Conservation (phyloP, 2,888 invertebrate species). For the Folsomia candida region DNA sequence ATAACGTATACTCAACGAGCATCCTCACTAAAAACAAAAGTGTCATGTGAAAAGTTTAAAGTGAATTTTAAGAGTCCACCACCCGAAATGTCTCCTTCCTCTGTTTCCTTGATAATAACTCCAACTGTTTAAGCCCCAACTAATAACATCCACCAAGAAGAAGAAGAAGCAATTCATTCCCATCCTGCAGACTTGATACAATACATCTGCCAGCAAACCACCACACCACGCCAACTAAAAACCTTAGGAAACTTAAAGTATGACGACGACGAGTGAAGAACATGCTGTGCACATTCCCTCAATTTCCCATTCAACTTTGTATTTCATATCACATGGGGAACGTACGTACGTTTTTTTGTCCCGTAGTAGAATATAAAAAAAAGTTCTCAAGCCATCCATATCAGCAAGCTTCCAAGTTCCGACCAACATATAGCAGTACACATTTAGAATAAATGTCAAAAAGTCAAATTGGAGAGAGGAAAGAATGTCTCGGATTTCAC, state of each 20-base stretch:
- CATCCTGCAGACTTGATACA: neutral
- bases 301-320: neutral
- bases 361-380: neutral
- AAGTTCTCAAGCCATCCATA: neutral
- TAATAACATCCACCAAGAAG: neutral
- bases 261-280: neutral
- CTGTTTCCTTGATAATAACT: neutral
- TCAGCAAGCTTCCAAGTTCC: too few relatives aligned
- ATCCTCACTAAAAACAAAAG: neutral
- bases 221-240: neutral
- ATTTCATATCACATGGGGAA: neutral
- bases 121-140: too few relatives aligned
- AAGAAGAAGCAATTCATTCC: neutral
- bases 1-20: too few relatives aligned
- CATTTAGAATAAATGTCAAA: neutral
- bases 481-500: constrained; percentile 5
- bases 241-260: neutral
- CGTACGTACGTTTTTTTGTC: neutral
- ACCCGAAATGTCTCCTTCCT: neutral
- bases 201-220: constrained; percentile 3
- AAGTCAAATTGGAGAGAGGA: constrained; percentile 1
- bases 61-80: neutral
- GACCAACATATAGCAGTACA: neutral
- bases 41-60: neutral
- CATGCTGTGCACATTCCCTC: neutral